Evolutionary conservation across 1,140 invertebrate genomes (phyloP), one percentile per base, ranked within the genome.

Genomic region (Cyclina sinensis): DNA sequence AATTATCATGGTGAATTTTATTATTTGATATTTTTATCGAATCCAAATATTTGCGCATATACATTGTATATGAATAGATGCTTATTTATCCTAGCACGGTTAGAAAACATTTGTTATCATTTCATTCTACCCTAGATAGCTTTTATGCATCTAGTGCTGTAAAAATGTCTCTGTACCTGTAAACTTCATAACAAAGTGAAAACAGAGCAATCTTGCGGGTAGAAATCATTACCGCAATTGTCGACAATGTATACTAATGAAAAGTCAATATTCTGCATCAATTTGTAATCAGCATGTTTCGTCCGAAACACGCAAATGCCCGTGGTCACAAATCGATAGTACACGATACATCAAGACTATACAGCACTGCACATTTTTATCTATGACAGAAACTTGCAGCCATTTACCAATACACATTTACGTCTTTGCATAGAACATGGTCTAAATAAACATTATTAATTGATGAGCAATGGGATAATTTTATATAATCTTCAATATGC

Each of bases 211-310:
- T n/a, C 57, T 62, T 24, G 24, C 57, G 57, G 24, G 57, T 62
- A 62, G 27, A 54, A 62, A 62, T 62, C 57, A 62, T 24, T 62
- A 62, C 7, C 7, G n/a, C 57, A 62, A 62, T 62, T 27, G 65
- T 4, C 32, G 65, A 37, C 65, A 37, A 78, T 78, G 48, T 48
- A 78, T 1, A 4, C 18, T 78, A 78, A 78, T 78, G 27, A 78
- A 78, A 51, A 32, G 74, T 78, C 74, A 51, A 57, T 78, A 78
- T 24, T 30, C 30, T 48, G 46, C 54, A 78, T 78, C 74, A 78
- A 78, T 78, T 78, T 78, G 74, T 78, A 78, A 51, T 78, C 74
- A 78, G 48, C 74, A 78, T 51, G 46, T 51, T 35, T 70, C 16
- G 46, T 78, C 46, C 43, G 27, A 78, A 78, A 57, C 74, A 78